These are phyloP conservation scores for Pimephales promelas DNA, from an alignment of 2,113 vertebrate species.

Conservation along the genomic window DNA sequence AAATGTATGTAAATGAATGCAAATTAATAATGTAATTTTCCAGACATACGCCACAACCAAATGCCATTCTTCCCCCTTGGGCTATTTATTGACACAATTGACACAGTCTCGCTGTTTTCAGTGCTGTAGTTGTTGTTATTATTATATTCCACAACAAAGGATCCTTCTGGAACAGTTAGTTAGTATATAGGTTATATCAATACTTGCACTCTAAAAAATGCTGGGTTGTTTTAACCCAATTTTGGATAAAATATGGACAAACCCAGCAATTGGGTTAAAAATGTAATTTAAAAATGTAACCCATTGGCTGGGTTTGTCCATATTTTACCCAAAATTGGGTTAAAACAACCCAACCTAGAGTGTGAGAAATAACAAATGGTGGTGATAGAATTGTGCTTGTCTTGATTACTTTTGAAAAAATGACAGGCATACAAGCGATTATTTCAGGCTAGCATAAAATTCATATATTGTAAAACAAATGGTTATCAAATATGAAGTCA, in stretches of 20 bases:
- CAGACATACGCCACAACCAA: conserved; percentile 37
- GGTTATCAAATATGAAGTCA: neutral
- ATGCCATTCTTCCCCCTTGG: neutral
- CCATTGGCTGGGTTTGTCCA: too few relatives aligned
- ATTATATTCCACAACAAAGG: neutral
- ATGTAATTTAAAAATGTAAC: too few relatives aligned
- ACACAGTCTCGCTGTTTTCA: neutral
- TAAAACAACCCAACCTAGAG: too few relatives aligned
- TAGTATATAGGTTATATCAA: neutral
- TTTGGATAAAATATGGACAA: too few relatives aligned
- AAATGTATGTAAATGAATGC: conserved; percentile 48
- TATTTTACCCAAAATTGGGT: too few relatives aligned
- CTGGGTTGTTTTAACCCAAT: too few relatives aligned
- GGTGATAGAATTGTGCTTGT: neutral
- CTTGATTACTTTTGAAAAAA: neutral
- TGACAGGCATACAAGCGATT: neutral
- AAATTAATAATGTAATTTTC: conserved; percentile 43
- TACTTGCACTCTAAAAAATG: too few relatives aligned
- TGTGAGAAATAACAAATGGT: neutral
- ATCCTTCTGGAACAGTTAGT: neutral
- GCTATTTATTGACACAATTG: neutral
- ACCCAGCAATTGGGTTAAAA: too few relatives aligned
- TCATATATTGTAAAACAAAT: neutral
- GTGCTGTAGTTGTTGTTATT: neutral
- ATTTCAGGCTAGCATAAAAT: neutral